Evolutionary conservation across 2,888 invertebrate species (phyloP).

Genomic region (Psylliodes chrysocephalus): DNA sequence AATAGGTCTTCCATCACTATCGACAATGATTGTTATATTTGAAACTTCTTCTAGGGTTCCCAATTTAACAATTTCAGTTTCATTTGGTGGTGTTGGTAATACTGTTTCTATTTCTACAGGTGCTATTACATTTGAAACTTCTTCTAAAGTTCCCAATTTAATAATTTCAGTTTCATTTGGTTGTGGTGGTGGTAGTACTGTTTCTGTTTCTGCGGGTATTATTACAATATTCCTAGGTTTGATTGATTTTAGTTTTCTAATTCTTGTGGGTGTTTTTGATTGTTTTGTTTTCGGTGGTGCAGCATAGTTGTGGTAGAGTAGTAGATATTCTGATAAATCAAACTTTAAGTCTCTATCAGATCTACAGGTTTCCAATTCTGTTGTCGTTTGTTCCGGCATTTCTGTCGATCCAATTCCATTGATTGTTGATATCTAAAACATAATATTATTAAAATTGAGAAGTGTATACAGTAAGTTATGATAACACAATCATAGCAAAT

Average conservation of each 20-base stretch:
- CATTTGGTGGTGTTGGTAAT: not conserved
- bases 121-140: conserved; percentile 12
- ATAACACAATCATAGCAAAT: no score
- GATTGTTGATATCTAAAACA: conserved; percentile 62
- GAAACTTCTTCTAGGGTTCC: conserved; percentile 78
- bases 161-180: no score
- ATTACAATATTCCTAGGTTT: conserved; percentile 41
- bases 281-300: conserved; percentile 49
- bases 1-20: conserved; percentile 34
- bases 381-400: conserved; percentile 90
- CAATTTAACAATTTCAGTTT: conserved; percentile 63
- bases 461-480: no score
- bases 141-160: conserved; percentile 19
- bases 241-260: conserved; percentile 45
- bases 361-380: conserved; percentile 85
- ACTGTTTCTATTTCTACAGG: not conserved
- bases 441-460: no score
- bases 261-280: not conserved
- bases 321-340: conserved; percentile 58
- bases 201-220: not conserved
- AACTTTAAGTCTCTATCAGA: conserved; percentile 50
- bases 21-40: conserved; percentile 77
- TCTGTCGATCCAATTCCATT: conserved; percentile 69
- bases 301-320: conserved; percentile 60
- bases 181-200: no score